phyloP scores from a whole-genome alignment of 2,797 vertebrate genomes.

The Sebastes vulpes region DNA sequence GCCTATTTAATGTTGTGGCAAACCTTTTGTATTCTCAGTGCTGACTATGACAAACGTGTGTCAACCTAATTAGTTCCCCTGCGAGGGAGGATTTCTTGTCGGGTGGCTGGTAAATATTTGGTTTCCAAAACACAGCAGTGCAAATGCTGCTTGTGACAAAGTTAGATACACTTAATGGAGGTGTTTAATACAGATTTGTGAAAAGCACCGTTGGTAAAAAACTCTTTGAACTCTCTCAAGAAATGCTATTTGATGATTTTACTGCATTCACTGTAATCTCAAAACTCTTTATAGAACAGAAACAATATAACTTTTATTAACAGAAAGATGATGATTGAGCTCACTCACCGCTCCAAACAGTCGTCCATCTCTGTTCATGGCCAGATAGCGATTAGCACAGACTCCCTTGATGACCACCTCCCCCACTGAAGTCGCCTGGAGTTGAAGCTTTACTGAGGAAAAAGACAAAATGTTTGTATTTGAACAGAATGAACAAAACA shows the following conservation, averaged over 20 bases:
- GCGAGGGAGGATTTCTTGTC: constrained; percentile 11
- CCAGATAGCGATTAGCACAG: constrained; percentile 94
- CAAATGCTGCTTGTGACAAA: background rate
- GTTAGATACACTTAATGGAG: background rate
- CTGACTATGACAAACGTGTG: constrained; percentile 10
- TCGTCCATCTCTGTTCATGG: constrained; percentile 96
- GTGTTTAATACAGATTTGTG: background rate
- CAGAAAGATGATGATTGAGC: background rate
- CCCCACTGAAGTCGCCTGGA: constrained; percentile 95
- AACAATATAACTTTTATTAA: background rate
- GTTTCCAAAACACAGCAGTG: constrained; percentile 23
- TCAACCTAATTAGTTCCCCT: constrained; percentile 11
- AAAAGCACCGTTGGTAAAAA: background rate
- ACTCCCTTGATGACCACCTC: constrained; percentile 97
- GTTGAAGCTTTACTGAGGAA: constrained; percentile 92
- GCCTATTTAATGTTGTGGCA: background rate
- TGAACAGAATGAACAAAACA: background rate
- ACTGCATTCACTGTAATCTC: background rate
- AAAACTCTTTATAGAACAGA: background rate
- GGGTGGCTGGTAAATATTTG: constrained; percentile 31
- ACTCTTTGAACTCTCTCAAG: background rate
- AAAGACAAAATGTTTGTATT: background rate
- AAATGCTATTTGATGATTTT: background rate
- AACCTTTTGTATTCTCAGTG: background rate
- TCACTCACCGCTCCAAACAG: constrained; percentile 92